Base-by-base conservation (phyloP, 2,113 vertebrate species). In the Astatoreochromis straeleni region DNA sequence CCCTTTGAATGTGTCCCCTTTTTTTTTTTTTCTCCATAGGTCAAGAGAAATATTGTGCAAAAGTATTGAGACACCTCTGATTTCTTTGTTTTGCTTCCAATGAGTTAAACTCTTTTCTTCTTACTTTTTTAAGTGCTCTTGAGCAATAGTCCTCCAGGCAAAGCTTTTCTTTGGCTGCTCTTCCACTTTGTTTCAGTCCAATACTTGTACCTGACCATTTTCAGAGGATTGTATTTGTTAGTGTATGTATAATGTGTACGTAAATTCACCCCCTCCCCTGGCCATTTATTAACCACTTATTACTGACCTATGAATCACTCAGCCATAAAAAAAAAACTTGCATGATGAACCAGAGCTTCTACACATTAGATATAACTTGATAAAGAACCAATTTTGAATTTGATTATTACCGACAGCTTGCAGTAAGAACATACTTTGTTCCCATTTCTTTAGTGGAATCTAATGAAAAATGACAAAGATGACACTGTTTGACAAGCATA, bases 271-370 rank as follows among this genome's bases (percentile, higher is more conserved):
- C 60, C 17, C 0, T 7, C 17, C 58, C 17, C 0, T 5, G 29
- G 58, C 16, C 9, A 63, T 63, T 35, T 35, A 35, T 63, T 63
- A 63, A 35, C 31, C 58, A 35, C 58, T n/a, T 63, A 63, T 35
- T 63, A 35, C 58, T 63, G 58, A 65, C 33, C 31, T 65, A 65
- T n/a, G 58, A 63, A 63, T 65, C 60, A 65, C 17, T 63, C 60
- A n/a, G 60, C 60, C 31, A 35, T 65, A 35, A 35, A 65, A 60
- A 65, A 60, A 3, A 7, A 33, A 0, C 60, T 35, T 35, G 17
- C 17, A n/a, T 35, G 60, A 7, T 65, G 17, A 65, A 65, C 60
- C 31, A 65, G 60, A 35, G 58, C 58, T 63, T 35, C 19, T 3
- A 40, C 19, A 6, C 4, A 65, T n/a, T 12, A 21, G 35, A 5